phyloP scores from a whole-genome alignment of 2,797 vertebrate species.

The Gila robusta region DNA sequence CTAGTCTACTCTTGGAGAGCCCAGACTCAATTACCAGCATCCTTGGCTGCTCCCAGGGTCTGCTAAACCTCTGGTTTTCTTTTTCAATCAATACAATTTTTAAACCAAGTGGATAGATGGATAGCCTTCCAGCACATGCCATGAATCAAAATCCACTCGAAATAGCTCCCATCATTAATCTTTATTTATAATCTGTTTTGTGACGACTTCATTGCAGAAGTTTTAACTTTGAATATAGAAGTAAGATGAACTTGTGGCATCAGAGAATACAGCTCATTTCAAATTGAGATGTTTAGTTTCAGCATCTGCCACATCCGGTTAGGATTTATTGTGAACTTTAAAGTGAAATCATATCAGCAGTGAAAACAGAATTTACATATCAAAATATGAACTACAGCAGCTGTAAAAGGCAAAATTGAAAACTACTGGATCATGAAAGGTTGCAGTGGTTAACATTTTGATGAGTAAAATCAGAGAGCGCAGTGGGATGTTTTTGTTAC shows the following conservation, averaged over 20 bases:
- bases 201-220: conserved; percentile 33
- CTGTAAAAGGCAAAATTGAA: conserved; percentile 1
- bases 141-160: conserved; percentile 33
- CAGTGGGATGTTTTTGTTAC: conserved; percentile 43
- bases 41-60: conserved; percentile 27
- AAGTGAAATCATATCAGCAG: conserved; percentile 9
- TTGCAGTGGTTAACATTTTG: conserved; percentile 40
- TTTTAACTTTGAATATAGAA: conserved; percentile 27
- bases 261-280: conserved; percentile 26
- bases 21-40: conserved; percentile 44
- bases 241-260: conserved; percentile 12
- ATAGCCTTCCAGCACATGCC: conserved; percentile 15
- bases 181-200: conserved; percentile 33
- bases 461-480: conserved; percentile 34
- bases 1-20: conserved; percentile 21
- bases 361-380: conserved; percentile 11
- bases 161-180: neutral
- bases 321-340: conserved; percentile 19
- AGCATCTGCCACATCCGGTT: conserved; percentile 1
- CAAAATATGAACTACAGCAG: conserved; percentile 17
- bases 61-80: conserved; percentile 36
- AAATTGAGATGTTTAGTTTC: conserved; percentile 2
- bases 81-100: conserved; percentile 51
- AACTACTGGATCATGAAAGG: conserved; percentile 25
- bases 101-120: conserved; percentile 23